Conservation (phyloP, 2,113 vertebrate genomes). For the Scortum barcoo region DNA sequence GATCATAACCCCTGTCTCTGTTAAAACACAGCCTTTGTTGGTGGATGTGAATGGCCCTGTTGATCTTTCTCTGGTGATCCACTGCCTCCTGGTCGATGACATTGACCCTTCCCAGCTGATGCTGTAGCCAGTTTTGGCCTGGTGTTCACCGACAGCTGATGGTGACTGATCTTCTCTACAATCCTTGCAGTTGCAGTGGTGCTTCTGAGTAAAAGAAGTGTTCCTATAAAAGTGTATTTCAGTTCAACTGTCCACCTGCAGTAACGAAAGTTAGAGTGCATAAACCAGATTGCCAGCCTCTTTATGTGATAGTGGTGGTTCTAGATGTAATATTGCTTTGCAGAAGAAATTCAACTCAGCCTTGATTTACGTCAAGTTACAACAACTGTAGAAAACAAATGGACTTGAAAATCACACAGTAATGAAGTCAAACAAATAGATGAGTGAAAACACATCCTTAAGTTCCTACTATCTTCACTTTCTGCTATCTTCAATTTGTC, state of each 20-base stretch:
- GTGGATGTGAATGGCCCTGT: background rate
- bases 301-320: background rate
- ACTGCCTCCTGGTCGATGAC: background rate
- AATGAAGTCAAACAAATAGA: background rate
- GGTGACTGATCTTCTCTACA: no score
- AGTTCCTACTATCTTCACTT: slow-evolving; percentile 9
- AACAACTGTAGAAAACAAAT: background rate
- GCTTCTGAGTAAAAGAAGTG: background rate
- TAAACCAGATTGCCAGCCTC: background rate
- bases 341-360: background rate
- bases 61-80: background rate
- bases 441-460: background rate
- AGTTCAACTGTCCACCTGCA: background rate
- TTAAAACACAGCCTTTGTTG: background rate
- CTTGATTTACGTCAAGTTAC: background rate
- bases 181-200: background rate
- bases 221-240: background rate
- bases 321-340: background rate
- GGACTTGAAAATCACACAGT: background rate
- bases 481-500: slow-evolving; percentile 21
- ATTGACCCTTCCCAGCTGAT: background rate
- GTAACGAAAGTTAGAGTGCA: background rate
- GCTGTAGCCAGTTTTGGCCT: background rate
- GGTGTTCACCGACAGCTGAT: background rate
- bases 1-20: no score